Evolutionary conservation across 2,888 invertebrate species (phyloP).

Genomic region (Pyrochroa serraticornis): DNA sequence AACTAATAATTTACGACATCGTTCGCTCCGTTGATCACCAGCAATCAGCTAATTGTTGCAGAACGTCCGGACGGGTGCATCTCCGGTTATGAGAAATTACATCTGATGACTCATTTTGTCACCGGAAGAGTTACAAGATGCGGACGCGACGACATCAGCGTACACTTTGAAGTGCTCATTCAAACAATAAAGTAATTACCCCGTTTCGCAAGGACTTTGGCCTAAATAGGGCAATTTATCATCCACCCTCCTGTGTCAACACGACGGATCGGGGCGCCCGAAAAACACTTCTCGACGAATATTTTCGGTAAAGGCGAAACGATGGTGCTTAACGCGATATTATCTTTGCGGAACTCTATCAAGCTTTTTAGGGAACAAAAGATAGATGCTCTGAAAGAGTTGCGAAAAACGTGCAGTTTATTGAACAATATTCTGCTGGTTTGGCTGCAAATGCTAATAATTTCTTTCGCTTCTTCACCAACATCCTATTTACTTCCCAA

Average conservation of each 20-base stretch:
- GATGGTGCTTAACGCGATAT: too few species aligned
- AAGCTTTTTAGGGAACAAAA: too few species aligned
- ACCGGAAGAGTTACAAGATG: slow-evolving; percentile 7
- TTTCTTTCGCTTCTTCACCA: too few species aligned
- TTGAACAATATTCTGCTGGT: too few species aligned
- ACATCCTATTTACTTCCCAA: too few species aligned
- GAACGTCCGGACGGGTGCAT: slow-evolving; percentile 9
- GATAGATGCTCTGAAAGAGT: too few species aligned
- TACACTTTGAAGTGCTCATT: slow-evolving; percentile 16
- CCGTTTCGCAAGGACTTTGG: slow-evolving; percentile 19
- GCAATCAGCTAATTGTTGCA: slow-evolving; percentile 26
- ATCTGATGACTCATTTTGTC: slow-evolving; percentile 20
- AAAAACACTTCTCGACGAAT: too few species aligned
- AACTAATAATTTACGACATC: slow-evolving; percentile 12
- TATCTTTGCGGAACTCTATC: too few species aligned
- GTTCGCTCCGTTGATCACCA: slow-evolving; percentile 16
- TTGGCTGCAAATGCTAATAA: too few species aligned
- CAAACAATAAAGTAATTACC: slow-evolving; percentile 31
- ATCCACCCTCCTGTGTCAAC: slow-evolving; percentile 16
- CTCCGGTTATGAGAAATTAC: slow-evolving; percentile 8
- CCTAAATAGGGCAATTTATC: slow-evolving; percentile 25
- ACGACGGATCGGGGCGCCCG: background rate
- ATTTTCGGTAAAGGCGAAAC: too few species aligned
- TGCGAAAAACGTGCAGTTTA: too few species aligned
- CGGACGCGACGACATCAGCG: slow-evolving; percentile 6